These are phyloP conservation scores for Harmothoe impar DNA, from an alignment of 2,888 invertebrate genomes.

Conservation along the genomic window DNA sequence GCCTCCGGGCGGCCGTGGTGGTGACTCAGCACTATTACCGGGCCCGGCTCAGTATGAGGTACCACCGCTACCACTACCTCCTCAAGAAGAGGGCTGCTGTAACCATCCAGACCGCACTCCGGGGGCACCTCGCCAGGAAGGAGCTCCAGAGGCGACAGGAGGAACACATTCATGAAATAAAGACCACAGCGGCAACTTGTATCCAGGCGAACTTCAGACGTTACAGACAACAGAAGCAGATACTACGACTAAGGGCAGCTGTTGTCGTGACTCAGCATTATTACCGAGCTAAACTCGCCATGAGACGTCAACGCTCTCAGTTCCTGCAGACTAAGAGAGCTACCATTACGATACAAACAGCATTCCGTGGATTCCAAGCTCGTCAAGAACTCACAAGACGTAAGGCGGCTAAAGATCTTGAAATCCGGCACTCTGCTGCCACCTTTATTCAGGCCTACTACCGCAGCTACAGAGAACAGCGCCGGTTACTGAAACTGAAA, in stretches of 20 bases:
- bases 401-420: neutral
- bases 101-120: conserved; percentile 72
- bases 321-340: conserved; percentile 65
- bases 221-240: too few species aligned
- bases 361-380: too few species aligned
- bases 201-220: conserved; percentile 67
- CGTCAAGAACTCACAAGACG: conserved; percentile 71
- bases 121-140: neutral
- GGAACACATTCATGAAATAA: too few species aligned
- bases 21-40: conserved; percentile 35
- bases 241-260: conserved; percentile 59
- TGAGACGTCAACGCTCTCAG: too few species aligned
- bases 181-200: conserved; percentile 63
- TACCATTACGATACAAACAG: too few species aligned
- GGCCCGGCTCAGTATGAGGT: neutral
- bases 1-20: conserved; percentile 59
- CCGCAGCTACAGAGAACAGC: conserved; percentile 20
- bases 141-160: neutral
- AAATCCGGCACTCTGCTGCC: neutral
- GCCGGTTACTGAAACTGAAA: neutral
- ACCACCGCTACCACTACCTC: conserved; percentile 1
- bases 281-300: neutral
- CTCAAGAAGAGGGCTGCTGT: conserved; percentile 68
- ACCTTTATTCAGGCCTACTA: conserved; percentile 67
- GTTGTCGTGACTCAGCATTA: conserved; percentile 65